These are phyloP conservation scores for Corydoras sp. DNA, from an alignment of 2,113 vertebrate genomes.

Conservation along the genomic window DNA sequence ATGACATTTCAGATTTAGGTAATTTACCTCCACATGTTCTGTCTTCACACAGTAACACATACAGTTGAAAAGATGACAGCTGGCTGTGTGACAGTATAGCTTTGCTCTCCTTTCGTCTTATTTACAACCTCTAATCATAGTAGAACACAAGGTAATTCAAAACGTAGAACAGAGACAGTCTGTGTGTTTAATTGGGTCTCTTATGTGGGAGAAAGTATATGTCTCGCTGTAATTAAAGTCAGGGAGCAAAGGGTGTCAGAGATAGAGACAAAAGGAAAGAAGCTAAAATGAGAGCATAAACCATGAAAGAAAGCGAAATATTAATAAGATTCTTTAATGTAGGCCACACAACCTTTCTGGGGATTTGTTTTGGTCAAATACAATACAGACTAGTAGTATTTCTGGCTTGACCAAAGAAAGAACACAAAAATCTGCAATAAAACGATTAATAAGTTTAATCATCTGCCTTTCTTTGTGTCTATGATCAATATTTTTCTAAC, in stretches of 20 bases:
- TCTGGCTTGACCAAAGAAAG: no score
- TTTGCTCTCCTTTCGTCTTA: conserved; percentile 21
- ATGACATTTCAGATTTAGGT: neutral
- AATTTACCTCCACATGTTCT: no score
- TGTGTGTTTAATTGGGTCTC: conserved; percentile 29
- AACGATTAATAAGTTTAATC: no score
- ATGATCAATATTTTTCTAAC: no score
- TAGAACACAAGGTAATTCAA: conserved; percentile 21
- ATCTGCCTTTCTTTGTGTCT: no score
- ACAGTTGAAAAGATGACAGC: conserved; percentile 21
- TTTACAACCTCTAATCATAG: conserved; percentile 8
- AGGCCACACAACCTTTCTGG: neutral
- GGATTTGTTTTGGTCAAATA: no score
- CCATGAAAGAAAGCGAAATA: neutral
- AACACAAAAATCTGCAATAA: no score
- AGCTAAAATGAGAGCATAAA: neutral
- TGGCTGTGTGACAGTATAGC: conserved; percentile 6
- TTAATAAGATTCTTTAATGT: neutral
- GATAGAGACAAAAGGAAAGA: conserved; percentile 1
- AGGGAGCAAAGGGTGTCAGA: conserved; percentile 9
- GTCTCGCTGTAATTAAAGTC: conserved; percentile 42
- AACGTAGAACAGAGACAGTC: conserved; percentile 10
- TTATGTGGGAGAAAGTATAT: conserved; percentile 30
- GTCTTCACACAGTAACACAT: neutral
- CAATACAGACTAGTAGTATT: no score